phyloP scores from a whole-genome alignment of 1,140 invertebrate species.

The Rhynchophorus ferrugineus region DNA sequence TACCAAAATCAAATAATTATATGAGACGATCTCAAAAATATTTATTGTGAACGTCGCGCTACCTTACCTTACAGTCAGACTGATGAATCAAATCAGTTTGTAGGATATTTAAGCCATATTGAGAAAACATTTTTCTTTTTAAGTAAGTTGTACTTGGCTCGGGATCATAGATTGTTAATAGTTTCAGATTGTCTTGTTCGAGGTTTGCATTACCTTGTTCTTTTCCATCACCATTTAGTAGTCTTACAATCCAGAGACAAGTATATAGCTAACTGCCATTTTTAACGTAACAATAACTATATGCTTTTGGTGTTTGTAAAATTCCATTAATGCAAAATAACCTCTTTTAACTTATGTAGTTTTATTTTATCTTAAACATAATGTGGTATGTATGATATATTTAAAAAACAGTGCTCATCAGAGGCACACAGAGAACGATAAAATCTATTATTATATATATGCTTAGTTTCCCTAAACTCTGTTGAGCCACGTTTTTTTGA shows the following conservation, averaged over 20 bases:
- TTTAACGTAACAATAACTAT: slow-evolving; percentile 14
- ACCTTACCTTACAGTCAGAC: slow-evolving; percentile 31
- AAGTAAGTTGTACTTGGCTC: slow-evolving; percentile 16
- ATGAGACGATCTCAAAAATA: slow-evolving; percentile 21
- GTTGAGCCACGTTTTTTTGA: no score
- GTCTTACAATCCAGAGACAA: background rate
- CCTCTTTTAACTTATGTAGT: background rate
- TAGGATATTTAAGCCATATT: slow-evolving; percentile 20
- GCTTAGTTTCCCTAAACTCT: no score
- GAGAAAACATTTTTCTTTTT: slow-evolving; percentile 9
- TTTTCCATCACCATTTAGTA: background rate
- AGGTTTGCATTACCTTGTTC: no score
- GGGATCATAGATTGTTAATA: background rate
- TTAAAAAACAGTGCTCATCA: no score
- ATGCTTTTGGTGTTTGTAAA: slow-evolving; percentile 19
- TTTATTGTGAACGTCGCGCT: slow-evolving; percentile 29
- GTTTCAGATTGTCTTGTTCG: background rate
- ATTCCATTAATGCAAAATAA: slow-evolving; percentile 9
- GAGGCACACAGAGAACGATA: no score
- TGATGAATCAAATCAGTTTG: slow-evolving; percentile 9
- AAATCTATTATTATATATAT: no score
- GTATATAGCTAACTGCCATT: slow-evolving; percentile 13
- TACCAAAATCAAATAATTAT: slow-evolving; percentile 17
- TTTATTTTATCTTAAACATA: background rate
- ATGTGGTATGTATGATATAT: background rate